Evolutionary conservation across 2,113 vertebrate genomes (phyloP).

Genomic region (Hippotragus niger): DNA sequence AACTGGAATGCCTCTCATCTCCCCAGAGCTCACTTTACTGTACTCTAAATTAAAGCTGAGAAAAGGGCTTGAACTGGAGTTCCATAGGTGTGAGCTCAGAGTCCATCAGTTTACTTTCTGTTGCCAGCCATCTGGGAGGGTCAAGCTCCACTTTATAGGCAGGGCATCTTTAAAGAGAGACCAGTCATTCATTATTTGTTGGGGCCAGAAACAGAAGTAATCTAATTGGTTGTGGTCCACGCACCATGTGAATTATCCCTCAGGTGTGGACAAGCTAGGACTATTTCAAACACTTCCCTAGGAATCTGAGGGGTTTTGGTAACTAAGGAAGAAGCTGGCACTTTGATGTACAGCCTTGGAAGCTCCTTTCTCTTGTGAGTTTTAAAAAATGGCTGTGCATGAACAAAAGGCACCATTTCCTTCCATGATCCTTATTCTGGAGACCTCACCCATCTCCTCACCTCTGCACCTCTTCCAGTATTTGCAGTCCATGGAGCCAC

Average conservation of each 20-base stretch:
- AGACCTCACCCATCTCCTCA: not conserved
- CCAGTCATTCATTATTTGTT: not conserved
- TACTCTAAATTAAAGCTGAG: not conserved
- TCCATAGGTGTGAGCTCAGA: not conserved
- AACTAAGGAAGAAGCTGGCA: not conserved
- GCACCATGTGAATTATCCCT: not conserved
- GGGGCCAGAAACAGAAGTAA: conserved; percentile 29
- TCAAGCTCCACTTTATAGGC: not conserved
- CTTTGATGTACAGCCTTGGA: not conserved
- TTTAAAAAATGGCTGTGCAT: not conserved
- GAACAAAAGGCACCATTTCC: not conserved
- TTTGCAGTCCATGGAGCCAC: not conserved
- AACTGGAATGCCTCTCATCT: conserved; percentile 30
- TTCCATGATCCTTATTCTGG: not conserved
- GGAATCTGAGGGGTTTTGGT: not conserved
- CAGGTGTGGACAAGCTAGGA: not conserved
- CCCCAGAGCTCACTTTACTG: not conserved
- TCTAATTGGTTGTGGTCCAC: not conserved
- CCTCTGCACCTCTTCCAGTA: not conserved
- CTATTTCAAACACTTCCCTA: not conserved
- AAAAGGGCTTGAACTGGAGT: not conserved
- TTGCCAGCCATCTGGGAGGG: not conserved
- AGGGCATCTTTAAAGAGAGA: conserved; percentile 5
- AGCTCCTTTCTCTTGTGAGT: not conserved
- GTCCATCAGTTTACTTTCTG: not conserved